phyloP scores from a whole-genome alignment of 1,140 invertebrate genomes.

The Zaprionus nigranus region DNA sequence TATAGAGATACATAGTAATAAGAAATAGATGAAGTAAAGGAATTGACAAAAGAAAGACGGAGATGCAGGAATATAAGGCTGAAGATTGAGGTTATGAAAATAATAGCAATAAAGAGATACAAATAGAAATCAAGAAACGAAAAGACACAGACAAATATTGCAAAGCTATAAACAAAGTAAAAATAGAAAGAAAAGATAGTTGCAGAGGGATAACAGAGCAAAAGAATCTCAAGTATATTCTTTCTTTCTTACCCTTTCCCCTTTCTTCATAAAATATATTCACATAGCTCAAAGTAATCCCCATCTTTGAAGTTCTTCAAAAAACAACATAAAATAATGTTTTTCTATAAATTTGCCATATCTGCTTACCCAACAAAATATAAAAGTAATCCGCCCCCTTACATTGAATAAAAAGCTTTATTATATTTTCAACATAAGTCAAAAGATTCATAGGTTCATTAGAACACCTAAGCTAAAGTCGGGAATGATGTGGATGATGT shows the following conservation, averaged over 20 bases:
- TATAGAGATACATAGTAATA: neutral
- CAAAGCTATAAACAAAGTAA: neutral
- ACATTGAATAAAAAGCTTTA: neutral
- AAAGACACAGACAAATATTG: neutral
- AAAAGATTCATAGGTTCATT: neutral
- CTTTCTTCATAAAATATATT: neutral
- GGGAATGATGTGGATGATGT: neutral
- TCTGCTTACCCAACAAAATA: neutral
- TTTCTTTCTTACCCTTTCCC: too few relatives aligned
- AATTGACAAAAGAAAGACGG: neutral
- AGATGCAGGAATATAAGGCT: neutral
- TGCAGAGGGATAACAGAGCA: neutral
- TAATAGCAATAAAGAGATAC: neutral
- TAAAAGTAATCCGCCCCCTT: neutral
- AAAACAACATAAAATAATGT: neutral
- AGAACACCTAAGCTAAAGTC: conserved; percentile 1
- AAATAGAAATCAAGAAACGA: neutral
- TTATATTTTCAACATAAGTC: neutral
- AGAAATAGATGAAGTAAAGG: neutral
- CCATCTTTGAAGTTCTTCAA: neutral
- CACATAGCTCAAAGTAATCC: neutral
- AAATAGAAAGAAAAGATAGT: neutral
- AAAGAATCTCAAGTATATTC: too few relatives aligned
- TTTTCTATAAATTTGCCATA: neutral
- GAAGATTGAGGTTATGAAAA: neutral